Percentiles rank a stretch among this genome's conserved stretches.
phyloP scores from a whole-genome alignment of 2,797 vertebrate species.

The Naso thynnoides region DNA sequence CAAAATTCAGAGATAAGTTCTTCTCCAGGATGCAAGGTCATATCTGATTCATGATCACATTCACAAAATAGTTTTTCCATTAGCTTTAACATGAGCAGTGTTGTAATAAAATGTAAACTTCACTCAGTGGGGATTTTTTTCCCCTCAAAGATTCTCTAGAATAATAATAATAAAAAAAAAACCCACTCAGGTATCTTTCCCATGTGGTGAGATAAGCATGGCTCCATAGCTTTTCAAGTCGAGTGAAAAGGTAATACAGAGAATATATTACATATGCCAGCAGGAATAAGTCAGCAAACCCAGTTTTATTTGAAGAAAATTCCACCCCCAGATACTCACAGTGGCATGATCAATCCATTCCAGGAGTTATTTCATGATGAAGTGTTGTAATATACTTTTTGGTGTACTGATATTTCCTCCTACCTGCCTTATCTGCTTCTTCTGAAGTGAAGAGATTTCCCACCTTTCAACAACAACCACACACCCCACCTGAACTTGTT shows the following conservation, averaged over 20 bases:
- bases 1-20: not conserved
- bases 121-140: constrained; percentile 3
- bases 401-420: constrained; percentile 6
- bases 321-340: not conserved
- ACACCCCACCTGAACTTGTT: not conserved
- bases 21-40: constrained; percentile 19
- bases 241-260: constrained; percentile 16
- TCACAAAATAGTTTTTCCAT: constrained; percentile 11
- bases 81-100: constrained; percentile 26
- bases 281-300: constrained; percentile 21
- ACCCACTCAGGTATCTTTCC: not conserved
- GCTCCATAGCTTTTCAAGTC: constrained; percentile 25
- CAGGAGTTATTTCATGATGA: constrained; percentile 39
- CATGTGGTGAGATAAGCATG: constrained; percentile 30
- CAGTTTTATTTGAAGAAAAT: constrained; percentile 35
- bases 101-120: constrained; percentile 29
- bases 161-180: not conserved
- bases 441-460: constrained; percentile 21
- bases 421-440: constrained; percentile 30
- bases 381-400: constrained; percentile 41
- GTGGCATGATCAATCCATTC: constrained; percentile 33
- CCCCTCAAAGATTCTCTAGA: constrained; percentile 10
- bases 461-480: constrained; percentile 6
- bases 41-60: constrained; percentile 16
- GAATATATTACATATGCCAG: constrained; percentile 26